Evolutionary conservation across 2,888 invertebrate genomes (phyloP).

Genomic region (Hemistola chrysoprasaria): DNA sequence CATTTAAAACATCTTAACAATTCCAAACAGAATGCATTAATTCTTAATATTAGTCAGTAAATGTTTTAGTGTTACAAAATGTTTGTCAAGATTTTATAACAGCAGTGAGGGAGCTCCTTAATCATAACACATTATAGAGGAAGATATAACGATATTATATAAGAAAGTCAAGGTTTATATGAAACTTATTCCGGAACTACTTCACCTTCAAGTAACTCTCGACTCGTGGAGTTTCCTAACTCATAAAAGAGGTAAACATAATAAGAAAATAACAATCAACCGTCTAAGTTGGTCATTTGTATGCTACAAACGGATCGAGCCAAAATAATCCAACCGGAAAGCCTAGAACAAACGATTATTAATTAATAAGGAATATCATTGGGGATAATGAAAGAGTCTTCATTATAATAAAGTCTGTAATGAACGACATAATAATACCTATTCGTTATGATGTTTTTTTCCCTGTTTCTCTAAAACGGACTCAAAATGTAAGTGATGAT

Average conservation of each 20-base stretch:
- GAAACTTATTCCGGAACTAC: too few relatives aligned
- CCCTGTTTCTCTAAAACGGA: background rate
- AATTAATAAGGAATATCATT: constrained; percentile 22
- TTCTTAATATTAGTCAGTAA: too few relatives aligned
- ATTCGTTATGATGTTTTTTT: too few relatives aligned
- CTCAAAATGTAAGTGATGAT: too few relatives aligned
- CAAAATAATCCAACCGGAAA: constrained; percentile 1
- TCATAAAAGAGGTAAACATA: background rate
- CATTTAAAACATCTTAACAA: too few relatives aligned
- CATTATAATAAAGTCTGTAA: constrained; percentile 16
- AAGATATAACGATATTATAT: too few relatives aligned
- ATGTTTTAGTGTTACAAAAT: too few relatives aligned
- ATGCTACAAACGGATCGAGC: constrained; percentile 5
- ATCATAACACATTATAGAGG: too few relatives aligned
- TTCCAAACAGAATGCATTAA: too few relatives aligned
- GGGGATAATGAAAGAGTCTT: constrained; percentile 23
- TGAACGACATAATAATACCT: constrained; percentile 6
- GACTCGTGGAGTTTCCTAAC: background rate
- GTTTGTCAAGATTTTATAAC: too few relatives aligned
- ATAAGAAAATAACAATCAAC: background rate
- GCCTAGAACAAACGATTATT: constrained; percentile 16
- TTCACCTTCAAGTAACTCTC: background rate
- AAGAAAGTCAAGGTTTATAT: too few relatives aligned
- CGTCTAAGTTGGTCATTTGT: constrained; percentile 5
- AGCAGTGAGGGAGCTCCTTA: too few relatives aligned